These are phyloP conservation scores for Eupithecia subumbrata DNA, from an alignment of 2,888 invertebrate genomes.

Conservation along the genomic window DNA sequence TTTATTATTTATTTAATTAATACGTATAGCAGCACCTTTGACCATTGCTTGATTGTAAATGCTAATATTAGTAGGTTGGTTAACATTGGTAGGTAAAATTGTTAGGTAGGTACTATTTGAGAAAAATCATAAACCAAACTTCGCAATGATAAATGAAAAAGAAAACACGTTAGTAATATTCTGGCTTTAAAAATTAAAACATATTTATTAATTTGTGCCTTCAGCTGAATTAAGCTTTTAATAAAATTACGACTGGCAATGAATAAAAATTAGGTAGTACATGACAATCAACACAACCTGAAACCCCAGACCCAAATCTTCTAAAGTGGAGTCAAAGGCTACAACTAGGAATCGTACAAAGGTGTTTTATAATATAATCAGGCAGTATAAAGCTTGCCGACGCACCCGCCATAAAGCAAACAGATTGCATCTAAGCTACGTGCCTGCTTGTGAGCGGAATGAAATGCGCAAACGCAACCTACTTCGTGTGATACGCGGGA, in stretches of 20 bases:
- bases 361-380: slow-evolving; percentile 57
- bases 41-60: slow-evolving; percentile 13
- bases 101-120: not conserved
- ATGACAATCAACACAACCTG: not conserved
- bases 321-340: slow-evolving; percentile 8
- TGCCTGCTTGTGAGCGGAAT: slow-evolving; percentile 47
- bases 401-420: slow-evolving; percentile 69
- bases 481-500: slow-evolving; percentile 26
- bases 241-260: not conserved
- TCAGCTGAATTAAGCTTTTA: not conserved
- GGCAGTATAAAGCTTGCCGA: slow-evolving; percentile 59
- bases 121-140: not conserved
- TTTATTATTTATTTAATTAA: no score
- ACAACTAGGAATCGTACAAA: slow-evolving; percentile 22
- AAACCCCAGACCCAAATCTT: not conserved
- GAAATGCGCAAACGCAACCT: slow-evolving; percentile 20
- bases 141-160: not conserved
- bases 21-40: slow-evolving; percentile 11
- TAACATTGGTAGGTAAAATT: no score
- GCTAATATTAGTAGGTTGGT: not conserved
- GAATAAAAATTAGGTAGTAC: not conserved
- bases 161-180: no score
- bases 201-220: no score
- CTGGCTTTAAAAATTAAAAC: no score
- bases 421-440: slow-evolving; percentile 74